Conservation (phyloP, 2,113 vertebrate species). For the Dolichotis patagonum region DNA sequence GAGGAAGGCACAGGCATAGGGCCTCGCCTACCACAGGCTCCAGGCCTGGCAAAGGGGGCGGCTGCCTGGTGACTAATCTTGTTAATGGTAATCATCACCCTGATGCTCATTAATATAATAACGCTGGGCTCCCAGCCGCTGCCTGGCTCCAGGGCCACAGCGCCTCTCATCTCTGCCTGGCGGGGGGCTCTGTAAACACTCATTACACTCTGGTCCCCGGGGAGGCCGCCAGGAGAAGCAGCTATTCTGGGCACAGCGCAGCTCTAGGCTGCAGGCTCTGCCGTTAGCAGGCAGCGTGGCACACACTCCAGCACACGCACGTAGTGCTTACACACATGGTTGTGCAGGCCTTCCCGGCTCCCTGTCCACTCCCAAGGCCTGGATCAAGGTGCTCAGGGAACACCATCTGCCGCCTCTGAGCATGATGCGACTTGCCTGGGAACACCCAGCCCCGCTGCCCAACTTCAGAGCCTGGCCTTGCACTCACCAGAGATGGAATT, state of each 20-base stretch:
- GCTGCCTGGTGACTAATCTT: slow-evolving; percentile 62
- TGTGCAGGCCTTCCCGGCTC: not conserved
- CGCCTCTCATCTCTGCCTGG: slow-evolving; percentile 65
- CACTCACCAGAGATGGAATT: not conserved
- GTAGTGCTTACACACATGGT: not conserved
- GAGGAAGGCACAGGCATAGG: not conserved
- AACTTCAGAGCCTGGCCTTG: not conserved
- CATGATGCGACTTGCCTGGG: not conserved
- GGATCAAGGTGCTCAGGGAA: not conserved
- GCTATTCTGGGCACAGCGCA: slow-evolving; percentile 38
- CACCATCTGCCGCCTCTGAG: not conserved
- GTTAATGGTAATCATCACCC: slow-evolving; percentile 77
- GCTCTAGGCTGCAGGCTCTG: not conserved
- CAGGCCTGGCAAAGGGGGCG: not conserved
- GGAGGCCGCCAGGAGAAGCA: slow-evolving; percentile 66
- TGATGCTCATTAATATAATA: slow-evolving; percentile 74
- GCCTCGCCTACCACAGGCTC: not conserved
- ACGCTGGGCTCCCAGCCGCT: slow-evolving; percentile 61
- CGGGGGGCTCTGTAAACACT: slow-evolving; percentile 72
- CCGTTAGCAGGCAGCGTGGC: not conserved
- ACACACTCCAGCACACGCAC: not conserved
- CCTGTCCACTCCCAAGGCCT: not conserved
- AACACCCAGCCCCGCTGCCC: not conserved
- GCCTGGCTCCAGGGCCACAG: slow-evolving; percentile 38
- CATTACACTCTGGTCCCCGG: slow-evolving; percentile 64